These are phyloP conservation scores for Andinoacara biseriatus DNA, from an alignment of 2,113 vertebrate genomes.

Conservation along the genomic window DNA sequence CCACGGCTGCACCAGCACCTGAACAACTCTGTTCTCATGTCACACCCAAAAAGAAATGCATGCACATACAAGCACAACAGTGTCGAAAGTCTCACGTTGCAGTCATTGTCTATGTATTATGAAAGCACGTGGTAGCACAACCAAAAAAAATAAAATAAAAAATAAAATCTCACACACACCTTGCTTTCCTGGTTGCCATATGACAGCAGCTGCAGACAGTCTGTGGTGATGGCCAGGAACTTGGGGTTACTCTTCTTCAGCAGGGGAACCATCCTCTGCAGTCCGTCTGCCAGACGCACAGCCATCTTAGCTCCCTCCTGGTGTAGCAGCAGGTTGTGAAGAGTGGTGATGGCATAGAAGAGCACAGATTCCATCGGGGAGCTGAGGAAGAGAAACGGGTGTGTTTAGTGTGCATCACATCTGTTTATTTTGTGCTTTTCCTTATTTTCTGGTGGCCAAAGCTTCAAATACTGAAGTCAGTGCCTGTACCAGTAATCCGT, in stretches of 20 bases:
- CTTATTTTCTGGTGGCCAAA: neutral
- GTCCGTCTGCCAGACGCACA: slow-evolving; percentile 92
- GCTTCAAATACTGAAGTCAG: neutral
- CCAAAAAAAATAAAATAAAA: neutral
- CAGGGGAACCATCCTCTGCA: slow-evolving; percentile 96
- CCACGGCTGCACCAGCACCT: slow-evolving; percentile 13
- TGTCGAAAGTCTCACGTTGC: neutral
- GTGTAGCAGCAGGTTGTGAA: slow-evolving; percentile 97
- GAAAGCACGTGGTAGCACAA: neutral
- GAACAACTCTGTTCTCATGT: slow-evolving; percentile 49
- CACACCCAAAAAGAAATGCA: slow-evolving; percentile 55
- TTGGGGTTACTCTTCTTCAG: slow-evolving; percentile 97
- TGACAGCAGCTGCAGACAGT: slow-evolving; percentile 96
- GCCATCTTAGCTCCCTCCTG: slow-evolving; percentile 99
- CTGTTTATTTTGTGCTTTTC: neutral
- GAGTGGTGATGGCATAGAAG: slow-evolving; percentile 97
- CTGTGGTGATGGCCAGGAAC: slow-evolving; percentile 97
- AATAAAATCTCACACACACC: slow-evolving; percentile 71
- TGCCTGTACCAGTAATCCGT: neutral
- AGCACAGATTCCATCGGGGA: slow-evolving; percentile 94
- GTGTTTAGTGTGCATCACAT: neutral
- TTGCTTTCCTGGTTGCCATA: slow-evolving; percentile 99
- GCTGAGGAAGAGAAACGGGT: slow-evolving; percentile 66
- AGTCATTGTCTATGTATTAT: neutral
- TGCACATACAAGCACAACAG: slow-evolving; percentile 18